These are phyloP conservation scores for Meta bourneti DNA, from an alignment of 2,888 invertebrate species.

Conservation along the genomic window DNA sequence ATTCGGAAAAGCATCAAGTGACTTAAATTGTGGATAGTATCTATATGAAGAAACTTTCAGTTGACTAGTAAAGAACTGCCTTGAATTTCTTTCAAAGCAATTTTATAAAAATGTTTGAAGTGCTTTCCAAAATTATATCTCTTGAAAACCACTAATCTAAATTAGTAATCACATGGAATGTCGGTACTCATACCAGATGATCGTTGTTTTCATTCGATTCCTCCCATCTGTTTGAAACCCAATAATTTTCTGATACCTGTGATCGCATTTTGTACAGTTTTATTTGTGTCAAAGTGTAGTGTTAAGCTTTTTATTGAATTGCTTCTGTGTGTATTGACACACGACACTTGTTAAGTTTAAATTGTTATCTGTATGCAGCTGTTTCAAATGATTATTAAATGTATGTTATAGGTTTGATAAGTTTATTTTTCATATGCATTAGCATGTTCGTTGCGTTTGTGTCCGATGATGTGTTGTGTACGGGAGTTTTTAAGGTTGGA, in stretches of 20 bases:
- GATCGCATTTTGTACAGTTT: conserved; percentile 62
- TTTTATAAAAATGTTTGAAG: too few species aligned
- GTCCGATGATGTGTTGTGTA: neutral
- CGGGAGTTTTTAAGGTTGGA: neutral
- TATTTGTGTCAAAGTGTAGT: conserved; percentile 30
- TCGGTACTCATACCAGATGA: too few species aligned
- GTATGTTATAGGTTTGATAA: conserved; percentile 63
- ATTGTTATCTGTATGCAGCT: conserved; percentile 71
- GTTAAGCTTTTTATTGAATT: conserved; percentile 26
- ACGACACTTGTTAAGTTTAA: conserved; percentile 71
- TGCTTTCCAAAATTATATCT: too few species aligned
- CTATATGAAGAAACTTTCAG: too few species aligned
- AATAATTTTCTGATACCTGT: conserved; percentile 42
- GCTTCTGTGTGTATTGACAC: conserved; percentile 38
- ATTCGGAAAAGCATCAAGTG: too few species aligned
- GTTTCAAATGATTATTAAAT: conserved; percentile 61
- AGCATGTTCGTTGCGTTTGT: conserved; percentile 12
- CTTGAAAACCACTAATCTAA: too few species aligned
- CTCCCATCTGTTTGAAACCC: too few species aligned
- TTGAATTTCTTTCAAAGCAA: too few species aligned
- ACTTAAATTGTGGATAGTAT: too few species aligned
- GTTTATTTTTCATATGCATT: conserved; percentile 69
- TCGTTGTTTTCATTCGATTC: too few species aligned
- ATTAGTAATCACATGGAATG: too few species aligned
- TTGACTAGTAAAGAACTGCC: too few species aligned